phyloP scores from a whole-genome alignment of 2,113 vertebrate species.

The Eubucco bourcierii region DNA sequence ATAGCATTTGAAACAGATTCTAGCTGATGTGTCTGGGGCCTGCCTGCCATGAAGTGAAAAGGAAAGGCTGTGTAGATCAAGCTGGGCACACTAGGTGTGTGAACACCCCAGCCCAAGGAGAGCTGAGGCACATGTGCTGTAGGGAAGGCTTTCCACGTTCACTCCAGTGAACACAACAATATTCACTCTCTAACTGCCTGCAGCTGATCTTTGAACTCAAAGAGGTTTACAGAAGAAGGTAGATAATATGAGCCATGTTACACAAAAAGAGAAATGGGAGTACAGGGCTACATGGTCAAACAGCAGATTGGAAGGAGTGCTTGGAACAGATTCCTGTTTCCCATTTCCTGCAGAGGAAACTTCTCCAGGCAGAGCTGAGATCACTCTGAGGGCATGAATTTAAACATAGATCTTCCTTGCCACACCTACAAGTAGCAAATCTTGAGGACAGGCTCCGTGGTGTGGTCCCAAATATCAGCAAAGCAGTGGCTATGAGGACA shows the following conservation, averaged over 20 bases:
- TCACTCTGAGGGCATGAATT: neutral
- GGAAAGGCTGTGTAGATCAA: neutral
- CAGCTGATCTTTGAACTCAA: rapidly evolving
- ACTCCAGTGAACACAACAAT: neutral
- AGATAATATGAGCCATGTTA: neutral
- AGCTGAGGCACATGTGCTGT: neutral
- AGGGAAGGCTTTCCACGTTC: neutral
- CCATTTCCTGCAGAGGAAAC: neutral
- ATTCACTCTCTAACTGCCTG: neutral
- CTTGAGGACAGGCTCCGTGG: neutral
- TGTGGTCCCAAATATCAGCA: neutral
- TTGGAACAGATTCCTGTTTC: neutral
- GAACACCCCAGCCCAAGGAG: neutral
- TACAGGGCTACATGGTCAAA: neutral
- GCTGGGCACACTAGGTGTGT: neutral
- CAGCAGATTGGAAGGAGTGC: neutral
- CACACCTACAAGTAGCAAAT: neutral
- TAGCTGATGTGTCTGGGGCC: neutral
- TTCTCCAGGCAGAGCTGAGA: neutral
- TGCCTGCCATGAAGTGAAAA: neutral
- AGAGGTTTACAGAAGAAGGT: neutral
- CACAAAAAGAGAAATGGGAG: neutral
- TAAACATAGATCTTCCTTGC: neutral
- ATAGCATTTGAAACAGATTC: neutral
- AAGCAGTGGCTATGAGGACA: neutral